Base-by-base conservation (phyloP, 1,140 invertebrate genomes). In the Micrasema longulum region DNA sequence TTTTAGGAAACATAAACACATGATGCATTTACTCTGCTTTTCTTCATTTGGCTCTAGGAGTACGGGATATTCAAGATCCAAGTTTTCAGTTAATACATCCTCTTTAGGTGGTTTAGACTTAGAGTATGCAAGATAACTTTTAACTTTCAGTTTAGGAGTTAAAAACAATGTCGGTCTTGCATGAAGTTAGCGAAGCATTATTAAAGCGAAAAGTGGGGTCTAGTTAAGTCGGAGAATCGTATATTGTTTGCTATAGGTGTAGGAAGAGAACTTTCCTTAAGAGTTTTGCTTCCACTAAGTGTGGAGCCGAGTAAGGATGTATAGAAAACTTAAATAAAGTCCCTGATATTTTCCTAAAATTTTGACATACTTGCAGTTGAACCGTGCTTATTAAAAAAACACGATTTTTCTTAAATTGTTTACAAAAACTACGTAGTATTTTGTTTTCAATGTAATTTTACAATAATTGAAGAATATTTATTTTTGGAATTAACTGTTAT, bases 101-200 rank as follows among this genome's bases (percentile, higher is more conserved):
- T n/a, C 14, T 45, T 45, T 45, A 45, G 26, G 5, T 1, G 20
- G 48, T 52, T 22, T 20, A 18, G 35, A 11, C 36, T 60, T 41
- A 43, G 36, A 35, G 22, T 53, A 12, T 41, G 55, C 45, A 23
- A 68, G 41, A 52, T 43, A 18, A 53, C 20, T 52, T 41, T 53
- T 43, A 70, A 70, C 68, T 70, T 70, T 69, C 38, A 45, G 55
- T 50, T 70, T 48, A 20, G 53, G 12, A 47, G 23, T 48, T 70
- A 62, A 63, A 62, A 70, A 63, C 68, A 62, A 1, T 60, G 55
- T 70, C 18, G 68, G 38, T 45, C 52, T 47, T 63, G 68, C 45
- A 35, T 14, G 53, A 70, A 70, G 55, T 70, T 70, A 48, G 45
- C 55, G n/a, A 48, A 35, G 26, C 45, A 67, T 70, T 70, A 62